Percentiles rank a stretch among this genome's conserved stretches.
Evolutionary conservation across 2,113 vertebrate species (phyloP).

Genomic region (Peromyscus leucopus): DNA sequence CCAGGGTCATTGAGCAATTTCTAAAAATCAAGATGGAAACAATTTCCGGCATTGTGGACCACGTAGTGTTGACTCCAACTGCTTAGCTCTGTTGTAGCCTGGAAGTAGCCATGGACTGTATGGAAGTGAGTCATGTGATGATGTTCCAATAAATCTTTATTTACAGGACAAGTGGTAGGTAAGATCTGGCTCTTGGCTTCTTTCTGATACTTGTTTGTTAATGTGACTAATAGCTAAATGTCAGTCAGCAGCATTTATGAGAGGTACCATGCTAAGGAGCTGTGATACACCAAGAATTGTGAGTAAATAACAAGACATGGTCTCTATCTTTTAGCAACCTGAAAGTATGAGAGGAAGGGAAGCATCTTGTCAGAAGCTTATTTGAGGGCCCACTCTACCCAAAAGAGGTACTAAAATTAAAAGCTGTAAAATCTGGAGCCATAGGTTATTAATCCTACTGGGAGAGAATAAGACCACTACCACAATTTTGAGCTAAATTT

Average conservation of each 20-base stretch:
- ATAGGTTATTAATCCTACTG: not conserved
- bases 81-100: not conserved
- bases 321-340: not conserved
- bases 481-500: not conserved
- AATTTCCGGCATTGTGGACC: not conserved
- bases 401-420: not conserved
- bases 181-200: not conserved
- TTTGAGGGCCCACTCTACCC: not conserved
- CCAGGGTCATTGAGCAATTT: not conserved
- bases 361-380: not conserved
- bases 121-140: not conserved
- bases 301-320: not conserved
- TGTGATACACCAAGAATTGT: not conserved
- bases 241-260: not conserved
- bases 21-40: not conserved
- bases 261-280: too few relatives aligned
- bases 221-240: not conserved
- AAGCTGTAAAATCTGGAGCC: not conserved
- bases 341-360: not conserved
- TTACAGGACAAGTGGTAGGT: not conserved
- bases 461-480: not conserved
- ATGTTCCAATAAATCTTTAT: constrained; percentile 15
- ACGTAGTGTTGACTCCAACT: not conserved
- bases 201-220: not conserved
- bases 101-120: not conserved